phyloP scores from a whole-genome alignment of 2,888 invertebrate species.

The Chrysina gloriosa region DNA sequence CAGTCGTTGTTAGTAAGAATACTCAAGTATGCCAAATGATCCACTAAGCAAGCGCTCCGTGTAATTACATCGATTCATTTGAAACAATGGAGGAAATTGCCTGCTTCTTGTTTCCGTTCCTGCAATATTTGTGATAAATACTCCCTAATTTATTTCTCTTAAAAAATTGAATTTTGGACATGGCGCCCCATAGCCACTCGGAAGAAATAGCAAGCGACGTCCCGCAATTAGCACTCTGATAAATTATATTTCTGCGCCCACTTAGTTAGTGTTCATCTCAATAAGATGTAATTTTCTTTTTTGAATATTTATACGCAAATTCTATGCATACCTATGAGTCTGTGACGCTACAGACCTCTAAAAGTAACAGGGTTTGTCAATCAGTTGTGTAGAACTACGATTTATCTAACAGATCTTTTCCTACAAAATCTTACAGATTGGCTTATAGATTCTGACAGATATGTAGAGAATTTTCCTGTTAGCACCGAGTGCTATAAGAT shows the following conservation, averaged over 20 bases:
- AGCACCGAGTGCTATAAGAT: too few species aligned
- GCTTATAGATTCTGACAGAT: too few species aligned
- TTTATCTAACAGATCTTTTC: too few species aligned
- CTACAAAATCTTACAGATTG: too few species aligned
- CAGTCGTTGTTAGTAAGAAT: neutral
- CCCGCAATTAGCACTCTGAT: constrained; percentile 53
- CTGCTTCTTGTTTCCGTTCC: constrained; percentile 1
- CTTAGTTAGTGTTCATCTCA: constrained; percentile 45
- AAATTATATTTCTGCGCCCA: constrained; percentile 52
- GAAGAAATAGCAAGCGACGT: constrained; percentile 38
- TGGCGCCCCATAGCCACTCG: neutral
- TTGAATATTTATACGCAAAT: too few species aligned
- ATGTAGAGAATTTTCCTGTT: too few species aligned
- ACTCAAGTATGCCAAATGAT: neutral
- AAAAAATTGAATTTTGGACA: constrained; percentile 44
- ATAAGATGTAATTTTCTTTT: neutral
- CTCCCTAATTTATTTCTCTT: constrained; percentile 46
- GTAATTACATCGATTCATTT: neutral
- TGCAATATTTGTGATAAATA: constrained; percentile 34
- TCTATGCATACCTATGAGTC: too few species aligned
- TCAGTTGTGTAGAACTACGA: too few species aligned
- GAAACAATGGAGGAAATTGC: neutral
- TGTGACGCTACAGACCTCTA: too few species aligned
- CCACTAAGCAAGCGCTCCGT: neutral
- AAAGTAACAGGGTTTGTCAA: too few species aligned